Conservation (phyloP, 2,888 invertebrate species). For the Apodemia hepburni region DNA sequence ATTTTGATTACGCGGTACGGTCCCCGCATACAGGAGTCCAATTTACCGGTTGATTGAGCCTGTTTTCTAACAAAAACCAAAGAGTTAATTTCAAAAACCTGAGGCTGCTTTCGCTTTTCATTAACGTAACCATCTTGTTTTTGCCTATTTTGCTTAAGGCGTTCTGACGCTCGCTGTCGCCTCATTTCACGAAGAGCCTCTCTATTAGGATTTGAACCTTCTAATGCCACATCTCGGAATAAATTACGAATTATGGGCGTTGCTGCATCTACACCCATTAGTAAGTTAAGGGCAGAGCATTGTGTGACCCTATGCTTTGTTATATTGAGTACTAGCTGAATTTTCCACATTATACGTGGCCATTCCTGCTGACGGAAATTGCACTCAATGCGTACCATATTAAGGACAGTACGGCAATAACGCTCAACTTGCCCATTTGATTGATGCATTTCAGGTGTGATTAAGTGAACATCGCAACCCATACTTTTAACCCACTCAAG, state of each 20-base stretch:
- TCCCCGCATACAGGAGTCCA: slow-evolving; percentile 28
- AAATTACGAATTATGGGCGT: too few species aligned
- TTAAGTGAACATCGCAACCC: slow-evolving; percentile 30
- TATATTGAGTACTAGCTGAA: too few species aligned
- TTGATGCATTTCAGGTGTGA: slow-evolving; percentile 22
- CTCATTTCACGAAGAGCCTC: slow-evolving; percentile 22
- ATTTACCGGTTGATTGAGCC: slow-evolving; percentile 22
- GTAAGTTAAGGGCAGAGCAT: too few species aligned
- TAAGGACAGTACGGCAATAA: slow-evolving; percentile 13
- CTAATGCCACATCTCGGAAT: too few species aligned
- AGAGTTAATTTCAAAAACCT: slow-evolving; percentile 14
- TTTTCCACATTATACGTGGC: too few species aligned
- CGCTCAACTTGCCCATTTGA: slow-evolving; percentile 30
- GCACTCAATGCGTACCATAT: too few species aligned
- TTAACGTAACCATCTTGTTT: slow-evolving; percentile 24
- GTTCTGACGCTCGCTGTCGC: slow-evolving; percentile 18
- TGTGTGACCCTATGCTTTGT: too few species aligned
- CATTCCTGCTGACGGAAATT: too few species aligned
- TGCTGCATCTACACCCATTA: too few species aligned
- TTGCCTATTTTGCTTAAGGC: slow-evolving; percentile 11
- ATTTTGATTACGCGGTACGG: slow-evolving; percentile 24
- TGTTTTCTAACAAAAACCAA: slow-evolving; percentile 20
- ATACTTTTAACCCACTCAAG: slow-evolving; percentile 21
- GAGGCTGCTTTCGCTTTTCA: background rate
- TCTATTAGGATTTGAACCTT: slow-evolving; percentile 16